phyloP scores from a whole-genome alignment of 2,888 invertebrate genomes.

The Conus canariensis region DNA sequence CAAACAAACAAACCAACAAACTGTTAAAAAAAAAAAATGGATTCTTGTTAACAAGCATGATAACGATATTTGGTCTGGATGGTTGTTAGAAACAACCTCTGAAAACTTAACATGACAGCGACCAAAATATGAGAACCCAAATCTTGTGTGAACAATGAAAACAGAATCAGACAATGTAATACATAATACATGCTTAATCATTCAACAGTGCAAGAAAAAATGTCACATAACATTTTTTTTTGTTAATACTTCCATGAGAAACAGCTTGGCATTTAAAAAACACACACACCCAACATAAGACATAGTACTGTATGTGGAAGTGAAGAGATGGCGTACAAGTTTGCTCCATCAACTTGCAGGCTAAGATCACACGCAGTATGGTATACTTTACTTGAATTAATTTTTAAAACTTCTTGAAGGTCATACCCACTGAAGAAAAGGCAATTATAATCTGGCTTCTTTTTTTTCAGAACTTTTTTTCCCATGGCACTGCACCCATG shows the following conservation, averaged over 20 bases:
- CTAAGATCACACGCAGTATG: no score
- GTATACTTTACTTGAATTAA: no score
- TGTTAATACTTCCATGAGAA: neutral
- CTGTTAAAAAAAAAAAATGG: neutral
- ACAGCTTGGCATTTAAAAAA: neutral
- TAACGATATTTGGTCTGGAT: neutral
- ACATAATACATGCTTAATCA: constrained; percentile 9
- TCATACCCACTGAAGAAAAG: no score
- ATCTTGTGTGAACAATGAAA: neutral
- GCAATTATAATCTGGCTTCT: no score
- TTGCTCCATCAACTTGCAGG: neutral
- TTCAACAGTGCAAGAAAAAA: neutral
- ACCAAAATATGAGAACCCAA: neutral
- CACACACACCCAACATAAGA: no score
- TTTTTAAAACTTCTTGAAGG: no score
- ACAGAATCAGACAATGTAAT: neutral
- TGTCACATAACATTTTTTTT: neutral
- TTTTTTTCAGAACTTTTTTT: no score
- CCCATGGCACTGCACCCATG: no score
- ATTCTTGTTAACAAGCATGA: neutral
- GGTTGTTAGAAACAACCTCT: neutral
- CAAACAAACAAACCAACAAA: constrained; percentile 25
- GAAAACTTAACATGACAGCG: neutral
- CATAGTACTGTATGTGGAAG: no score
- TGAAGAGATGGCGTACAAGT: no score